Evolutionary conservation across 2,888 invertebrate genomes (phyloP), one percentile per base, ranked within the genome.

Genomic region (Hypolimnas misippus): DNA sequence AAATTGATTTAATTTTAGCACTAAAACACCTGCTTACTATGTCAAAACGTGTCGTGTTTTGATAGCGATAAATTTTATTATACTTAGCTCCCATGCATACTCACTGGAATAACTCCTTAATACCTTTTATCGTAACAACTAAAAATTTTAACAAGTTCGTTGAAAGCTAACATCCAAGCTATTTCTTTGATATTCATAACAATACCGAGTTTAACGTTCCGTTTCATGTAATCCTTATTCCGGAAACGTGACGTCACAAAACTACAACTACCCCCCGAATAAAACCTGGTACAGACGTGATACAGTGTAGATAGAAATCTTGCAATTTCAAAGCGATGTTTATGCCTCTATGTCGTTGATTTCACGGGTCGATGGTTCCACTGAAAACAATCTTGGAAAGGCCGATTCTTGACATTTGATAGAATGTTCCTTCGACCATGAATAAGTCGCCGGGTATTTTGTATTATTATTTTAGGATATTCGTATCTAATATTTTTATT

Each of bases 341-440:
- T 79, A 75, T 81, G 79, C 75, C 70, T 68, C 70, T 75, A 76
- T 74, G 74, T 74, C 78, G 77, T 83, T 84, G 82, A 86, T 87
- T 87, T 87, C 81, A 85, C 84, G 86, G 84, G 76, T 76, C 83
- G 80, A 67, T 73, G 81, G 73, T 62, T 76, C 71, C 78, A 75
- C 72, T 77, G 82, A 78, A 82, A 83, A 84, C 83, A 81, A 84
- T 82, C 76, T 76, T 73, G 75, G 76, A 86, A 82, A 83, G 82
- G 82, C 77, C 84, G 79, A 67, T 74, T 75, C 78, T 77, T 86
- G 88, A 85, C 87, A 87, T 88, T 88, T 88, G 88, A 88, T 88
- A 83, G 85, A 86, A 87, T 82, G 82, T 76, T 78, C 79, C 74
- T 78, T 75, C 79, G 79, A 84, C 81, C 87, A 84, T 87, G 85